phyloP scores from a whole-genome alignment of 2,113 vertebrate species.

The Actinemys pallida region DNA sequence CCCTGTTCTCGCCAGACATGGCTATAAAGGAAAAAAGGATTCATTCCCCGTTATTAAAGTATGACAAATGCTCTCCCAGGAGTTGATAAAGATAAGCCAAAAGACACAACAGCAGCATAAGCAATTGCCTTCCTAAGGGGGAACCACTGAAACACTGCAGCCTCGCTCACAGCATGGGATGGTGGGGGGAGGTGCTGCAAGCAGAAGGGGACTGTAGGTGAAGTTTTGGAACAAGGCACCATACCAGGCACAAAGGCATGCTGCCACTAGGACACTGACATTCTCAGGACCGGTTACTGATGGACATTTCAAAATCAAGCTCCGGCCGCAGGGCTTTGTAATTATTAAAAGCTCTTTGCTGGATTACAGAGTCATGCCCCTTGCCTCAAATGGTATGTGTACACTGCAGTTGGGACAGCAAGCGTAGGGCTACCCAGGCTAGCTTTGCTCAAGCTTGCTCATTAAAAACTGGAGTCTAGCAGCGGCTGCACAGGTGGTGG shows the following conservation, averaged over 20 bases:
- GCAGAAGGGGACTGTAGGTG: neutral
- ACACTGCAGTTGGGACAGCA: neutral
- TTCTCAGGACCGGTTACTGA: neutral
- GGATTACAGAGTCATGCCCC: neutral
- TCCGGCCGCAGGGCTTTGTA: neutral
- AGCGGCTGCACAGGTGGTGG: neutral
- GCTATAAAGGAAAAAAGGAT: conserved; percentile 63
- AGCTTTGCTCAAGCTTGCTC: neutral
- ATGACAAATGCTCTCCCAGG: neutral
- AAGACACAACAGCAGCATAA: neutral
- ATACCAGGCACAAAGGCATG: neutral
- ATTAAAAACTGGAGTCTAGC: neutral
- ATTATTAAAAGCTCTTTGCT: neutral
- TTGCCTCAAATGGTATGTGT: neutral
- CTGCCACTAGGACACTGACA: neutral
- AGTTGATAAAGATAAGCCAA: neutral
- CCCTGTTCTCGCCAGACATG: conserved; percentile 87
- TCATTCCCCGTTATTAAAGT: conserved; percentile 8
- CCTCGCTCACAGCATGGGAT: accelerated
- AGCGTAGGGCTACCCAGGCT: neutral
- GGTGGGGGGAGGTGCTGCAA: neutral
- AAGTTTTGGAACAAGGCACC: neutral
- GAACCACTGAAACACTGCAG: neutral
- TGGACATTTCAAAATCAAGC: conserved; percentile 4
- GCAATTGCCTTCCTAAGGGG: neutral